Percentiles rank a stretch among this genome's conserved stretches.
phyloP scores from a whole-genome alignment of 1,140 invertebrate genomes.

The Micrasema longulum region DNA sequence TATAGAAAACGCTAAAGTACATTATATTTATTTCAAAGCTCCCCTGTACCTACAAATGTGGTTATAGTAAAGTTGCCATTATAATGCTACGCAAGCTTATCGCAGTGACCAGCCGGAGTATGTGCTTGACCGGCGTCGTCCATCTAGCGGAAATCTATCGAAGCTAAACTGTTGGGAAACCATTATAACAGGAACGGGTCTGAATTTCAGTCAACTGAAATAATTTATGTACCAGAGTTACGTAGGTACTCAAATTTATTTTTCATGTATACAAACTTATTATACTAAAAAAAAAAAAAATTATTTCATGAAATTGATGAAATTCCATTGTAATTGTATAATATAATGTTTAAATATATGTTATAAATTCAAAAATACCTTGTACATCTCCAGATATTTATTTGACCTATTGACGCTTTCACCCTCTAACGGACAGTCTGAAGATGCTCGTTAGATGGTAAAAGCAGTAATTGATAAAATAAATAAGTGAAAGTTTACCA shows the following conservation, averaged over 20 bases:
- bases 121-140: slow-evolving; percentile 44
- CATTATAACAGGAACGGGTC: slow-evolving; percentile 22
- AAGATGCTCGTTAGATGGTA: too few species aligned
- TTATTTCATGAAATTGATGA: not conserved
- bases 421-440: too few species aligned
- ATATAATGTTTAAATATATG: not conserved
- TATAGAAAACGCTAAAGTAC: too few species aligned
- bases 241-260: not conserved
- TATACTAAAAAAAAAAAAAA: not conserved
- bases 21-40: too few species aligned
- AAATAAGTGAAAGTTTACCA: too few species aligned
- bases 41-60: too few species aligned
- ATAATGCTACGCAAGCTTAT: slow-evolving; percentile 37
- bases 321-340: not conserved
- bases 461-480: too few species aligned
- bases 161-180: slow-evolving; percentile 38
- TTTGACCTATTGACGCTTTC: too few species aligned
- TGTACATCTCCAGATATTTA: too few species aligned
- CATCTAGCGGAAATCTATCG: slow-evolving; percentile 49
- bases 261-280: not conserved
- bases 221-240: not conserved
- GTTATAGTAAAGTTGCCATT: too few species aligned
- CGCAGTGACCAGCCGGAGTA: slow-evolving; percentile 31
- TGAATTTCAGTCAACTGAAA: slow-evolving; percentile 22
- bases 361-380: not conserved